Evolutionary conservation across 2,888 invertebrate genomes (phyloP).

Genomic region (Drosophila atripex): DNA sequence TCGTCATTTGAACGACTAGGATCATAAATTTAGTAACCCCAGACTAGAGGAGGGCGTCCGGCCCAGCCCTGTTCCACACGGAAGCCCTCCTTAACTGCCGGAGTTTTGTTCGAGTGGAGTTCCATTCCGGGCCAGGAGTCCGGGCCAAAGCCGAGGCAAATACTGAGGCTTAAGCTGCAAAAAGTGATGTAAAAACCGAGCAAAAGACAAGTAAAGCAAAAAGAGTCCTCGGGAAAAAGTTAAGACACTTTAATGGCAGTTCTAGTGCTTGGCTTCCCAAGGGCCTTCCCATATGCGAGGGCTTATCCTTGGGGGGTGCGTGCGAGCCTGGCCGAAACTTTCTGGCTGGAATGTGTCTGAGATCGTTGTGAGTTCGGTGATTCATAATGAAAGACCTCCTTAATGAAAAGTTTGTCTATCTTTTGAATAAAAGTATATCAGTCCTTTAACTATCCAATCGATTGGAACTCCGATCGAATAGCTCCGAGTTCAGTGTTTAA

Average conservation of each 20-base stretch:
- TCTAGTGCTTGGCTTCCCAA: conserved; percentile 38
- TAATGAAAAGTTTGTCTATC: conserved; percentile 15
- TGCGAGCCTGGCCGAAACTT: conserved; percentile 17
- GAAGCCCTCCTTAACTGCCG: conserved; percentile 28
- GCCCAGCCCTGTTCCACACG: conserved; percentile 16
- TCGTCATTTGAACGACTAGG: conserved; percentile 71
- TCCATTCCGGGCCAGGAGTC: not conserved
- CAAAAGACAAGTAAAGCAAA: not conserved
- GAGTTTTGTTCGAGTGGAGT: conserved; percentile 44
- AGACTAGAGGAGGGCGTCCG: conserved; percentile 3
- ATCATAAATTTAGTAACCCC: conserved; percentile 76
- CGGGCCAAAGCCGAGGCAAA: not conserved
- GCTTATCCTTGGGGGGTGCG: not conserved
- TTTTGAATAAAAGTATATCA: too few relatives aligned
- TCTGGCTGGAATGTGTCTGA: conserved; percentile 34
- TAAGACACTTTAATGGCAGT: conserved; percentile 48
- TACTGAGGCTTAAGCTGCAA: conserved; percentile 12
- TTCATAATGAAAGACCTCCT: conserved; percentile 35
- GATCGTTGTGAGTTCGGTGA: conserved; percentile 33
- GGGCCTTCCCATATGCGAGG: conserved; percentile 15
- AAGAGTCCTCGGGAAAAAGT: conserved; percentile 23
- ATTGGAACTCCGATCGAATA: conserved; percentile 4
- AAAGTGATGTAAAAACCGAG: conserved; percentile 10
- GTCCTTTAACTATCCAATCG: too few relatives aligned
- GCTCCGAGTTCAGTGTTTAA: conserved; percentile 18